A percentile compares a stretch with the other conserved stretches of the same genome.
These are phyloP conservation scores for Chrysodeixis includens DNA, from an alignment of 2,888 invertebrate species.

Conservation along the genomic window DNA sequence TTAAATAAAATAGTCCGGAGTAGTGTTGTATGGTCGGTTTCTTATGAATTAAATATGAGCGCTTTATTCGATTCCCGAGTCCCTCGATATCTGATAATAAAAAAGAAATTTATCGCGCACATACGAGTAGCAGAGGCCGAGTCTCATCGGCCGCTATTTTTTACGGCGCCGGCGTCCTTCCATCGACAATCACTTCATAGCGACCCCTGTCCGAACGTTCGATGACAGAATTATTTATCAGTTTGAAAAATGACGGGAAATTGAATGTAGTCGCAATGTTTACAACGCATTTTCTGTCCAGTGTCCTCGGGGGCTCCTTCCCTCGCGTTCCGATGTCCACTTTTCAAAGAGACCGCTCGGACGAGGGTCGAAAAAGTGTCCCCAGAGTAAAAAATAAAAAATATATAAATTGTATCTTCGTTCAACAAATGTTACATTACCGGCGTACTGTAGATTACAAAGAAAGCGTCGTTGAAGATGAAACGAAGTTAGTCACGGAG, in stretches of 20 bases:
- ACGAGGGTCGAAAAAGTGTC: constrained; percentile 90
- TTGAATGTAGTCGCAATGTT: constrained; percentile 90
- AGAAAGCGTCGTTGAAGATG: constrained; percentile 73
- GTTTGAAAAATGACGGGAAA: constrained; percentile 90
- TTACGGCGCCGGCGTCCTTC: constrained; percentile 82
- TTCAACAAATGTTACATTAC: constrained; percentile 81
- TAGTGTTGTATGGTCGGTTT: constrained; percentile 88
- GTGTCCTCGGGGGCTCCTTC: constrained; percentile 88
- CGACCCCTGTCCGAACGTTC: constrained; percentile 89
- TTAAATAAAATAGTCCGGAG: constrained; percentile 87
- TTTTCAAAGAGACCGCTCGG: constrained; percentile 89
- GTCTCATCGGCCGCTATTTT: constrained; percentile 87
- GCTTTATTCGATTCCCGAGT: constrained; percentile 89
- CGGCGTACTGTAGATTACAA: constrained; percentile 82
- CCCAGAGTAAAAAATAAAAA: constrained; percentile 88
- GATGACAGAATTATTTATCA: constrained; percentile 90
- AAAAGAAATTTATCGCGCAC: constrained; percentile 89
- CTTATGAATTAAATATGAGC: constrained; percentile 90
- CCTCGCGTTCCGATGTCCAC: constrained; percentile 89
- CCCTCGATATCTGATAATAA: constrained; percentile 90
- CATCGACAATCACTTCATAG: constrained; percentile 89
- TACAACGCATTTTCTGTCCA: constrained; percentile 89
- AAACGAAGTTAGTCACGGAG: constrained; percentile 70
- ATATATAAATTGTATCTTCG: constrained; percentile 86
- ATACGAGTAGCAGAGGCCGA: constrained; percentile 74